A percentile compares a stretch with the other conserved stretches of the same genome.
Conservation (phyloP, 2,113 vertebrate genomes). For the Aix galericulata region DNA sequence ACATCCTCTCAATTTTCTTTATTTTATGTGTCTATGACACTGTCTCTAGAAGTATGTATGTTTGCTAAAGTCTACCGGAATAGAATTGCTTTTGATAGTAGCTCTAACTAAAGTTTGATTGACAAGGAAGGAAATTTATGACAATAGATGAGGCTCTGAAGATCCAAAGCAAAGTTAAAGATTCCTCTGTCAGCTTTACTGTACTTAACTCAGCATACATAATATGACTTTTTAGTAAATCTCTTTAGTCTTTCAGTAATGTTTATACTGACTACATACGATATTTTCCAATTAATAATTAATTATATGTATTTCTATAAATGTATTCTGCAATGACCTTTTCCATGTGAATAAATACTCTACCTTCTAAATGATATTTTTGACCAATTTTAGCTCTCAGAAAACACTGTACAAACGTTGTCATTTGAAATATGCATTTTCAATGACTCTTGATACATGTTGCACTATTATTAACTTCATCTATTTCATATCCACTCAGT, state of each 20-base stretch:
- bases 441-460: neutral
- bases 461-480: neutral
- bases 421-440: neutral
- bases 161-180: neutral
- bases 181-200: neutral
- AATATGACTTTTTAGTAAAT: neutral
- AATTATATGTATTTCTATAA: neutral
- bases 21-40: neutral
- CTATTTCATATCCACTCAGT: neutral
- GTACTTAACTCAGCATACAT: neutral
- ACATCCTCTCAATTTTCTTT: neutral
- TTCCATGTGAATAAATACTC: neutral
- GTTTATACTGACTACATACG: neutral
- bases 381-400: neutral
- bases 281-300: neutral
- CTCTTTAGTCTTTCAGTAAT: neutral
- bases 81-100: neutral
- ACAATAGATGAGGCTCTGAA: neutral
- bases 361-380: neutral
- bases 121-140: neutral
- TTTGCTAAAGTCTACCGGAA: neutral
- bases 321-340: neutral
- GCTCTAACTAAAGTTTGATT: neutral
- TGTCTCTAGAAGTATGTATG: neutral
- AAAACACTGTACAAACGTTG: neutral